Percentiles rank a stretch among this genome's conserved stretches.
Evolutionary conservation across 2,888 invertebrate genomes (phyloP).

Genomic region (Drosophila affinis): DNA sequence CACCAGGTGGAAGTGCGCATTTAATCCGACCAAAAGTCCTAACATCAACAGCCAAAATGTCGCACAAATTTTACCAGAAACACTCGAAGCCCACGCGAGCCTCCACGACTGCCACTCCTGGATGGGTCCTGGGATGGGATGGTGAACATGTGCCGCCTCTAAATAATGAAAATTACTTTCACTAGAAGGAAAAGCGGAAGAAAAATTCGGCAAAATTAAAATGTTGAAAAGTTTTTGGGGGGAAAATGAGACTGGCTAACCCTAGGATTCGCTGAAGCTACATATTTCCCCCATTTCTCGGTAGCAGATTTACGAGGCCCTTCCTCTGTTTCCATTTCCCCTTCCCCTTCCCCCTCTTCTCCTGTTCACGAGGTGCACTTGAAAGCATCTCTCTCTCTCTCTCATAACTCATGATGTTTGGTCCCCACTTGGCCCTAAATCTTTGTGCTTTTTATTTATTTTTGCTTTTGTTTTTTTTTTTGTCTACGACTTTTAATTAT

Average conservation of each 20-base stretch:
- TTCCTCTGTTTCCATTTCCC: neutral
- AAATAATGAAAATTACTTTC: slow-evolving; percentile 71
- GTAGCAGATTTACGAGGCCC: slow-evolving; percentile 21
- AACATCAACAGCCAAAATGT: slow-evolving; percentile 73
- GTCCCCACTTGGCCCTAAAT: slow-evolving; percentile 28
- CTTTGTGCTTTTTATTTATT: slow-evolving; percentile 12
- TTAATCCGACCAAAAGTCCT: slow-evolving; percentile 79
- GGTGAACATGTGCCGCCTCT: slow-evolving; percentile 61
- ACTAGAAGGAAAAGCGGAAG: slow-evolving; percentile 48
- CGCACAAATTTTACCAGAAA: slow-evolving; percentile 35
- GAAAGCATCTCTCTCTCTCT: slow-evolving; percentile 7
- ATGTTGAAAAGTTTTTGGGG: slow-evolving; percentile 27
- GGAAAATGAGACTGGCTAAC: neutral
- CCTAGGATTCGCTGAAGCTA: slow-evolving; percentile 2
- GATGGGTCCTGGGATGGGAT: neutral
- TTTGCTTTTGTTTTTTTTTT: neutral
- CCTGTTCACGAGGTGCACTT: slow-evolving; percentile 7
- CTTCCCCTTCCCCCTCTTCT: too few relatives aligned
- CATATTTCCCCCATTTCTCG: slow-evolving; percentile 12
- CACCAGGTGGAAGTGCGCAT: slow-evolving; percentile 77
- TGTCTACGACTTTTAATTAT: slow-evolving; percentile 44
- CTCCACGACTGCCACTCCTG: neutral
- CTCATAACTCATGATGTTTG: slow-evolving; percentile 38
- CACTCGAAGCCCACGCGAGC: neutral
- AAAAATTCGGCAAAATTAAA: slow-evolving; percentile 24